Conservation (phyloP, 2,888 invertebrate genomes). For the Blastobasis lacticolella region DNA sequence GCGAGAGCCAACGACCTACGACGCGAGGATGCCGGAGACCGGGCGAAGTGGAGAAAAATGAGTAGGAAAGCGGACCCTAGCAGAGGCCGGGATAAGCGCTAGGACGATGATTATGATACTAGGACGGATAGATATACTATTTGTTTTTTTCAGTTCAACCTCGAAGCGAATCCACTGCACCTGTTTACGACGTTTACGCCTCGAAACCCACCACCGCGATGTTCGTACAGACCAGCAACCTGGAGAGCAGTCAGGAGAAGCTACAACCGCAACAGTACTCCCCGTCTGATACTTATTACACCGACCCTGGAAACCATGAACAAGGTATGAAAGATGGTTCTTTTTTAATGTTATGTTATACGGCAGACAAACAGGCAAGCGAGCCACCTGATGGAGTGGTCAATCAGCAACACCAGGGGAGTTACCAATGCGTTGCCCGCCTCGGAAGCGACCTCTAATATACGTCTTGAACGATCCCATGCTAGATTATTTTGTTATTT, state of each 20-base stretch:
- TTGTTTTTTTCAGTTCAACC: not conserved
- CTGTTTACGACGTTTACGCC: not conserved
- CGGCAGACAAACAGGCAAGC: no score
- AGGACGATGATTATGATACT: no score
- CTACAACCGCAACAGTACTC: slow-evolving; percentile 29
- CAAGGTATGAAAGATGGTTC: not conserved
- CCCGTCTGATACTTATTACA: slow-evolving; percentile 38
- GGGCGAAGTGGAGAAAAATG: no score
- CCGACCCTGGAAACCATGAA: not conserved
- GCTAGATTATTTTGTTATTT: not conserved
- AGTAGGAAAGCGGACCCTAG: no score
- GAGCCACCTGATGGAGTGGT: no score
- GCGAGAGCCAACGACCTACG: no score
- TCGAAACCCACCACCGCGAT: slow-evolving; percentile 6
- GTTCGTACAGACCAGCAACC: slow-evolving; percentile 15
- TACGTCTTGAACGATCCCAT: no score
- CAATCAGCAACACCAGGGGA: no score
- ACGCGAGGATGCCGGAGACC: no score
- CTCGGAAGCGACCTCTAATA: no score
- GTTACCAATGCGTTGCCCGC: no score
- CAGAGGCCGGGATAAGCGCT: no score
- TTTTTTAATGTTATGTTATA: not conserved
- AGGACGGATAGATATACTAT: not conserved
- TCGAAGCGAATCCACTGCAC: not conserved
- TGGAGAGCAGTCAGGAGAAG: not conserved